Conservation (phyloP, 92 coral and sea anemone genomes). For the Bergia sp. region DNA sequence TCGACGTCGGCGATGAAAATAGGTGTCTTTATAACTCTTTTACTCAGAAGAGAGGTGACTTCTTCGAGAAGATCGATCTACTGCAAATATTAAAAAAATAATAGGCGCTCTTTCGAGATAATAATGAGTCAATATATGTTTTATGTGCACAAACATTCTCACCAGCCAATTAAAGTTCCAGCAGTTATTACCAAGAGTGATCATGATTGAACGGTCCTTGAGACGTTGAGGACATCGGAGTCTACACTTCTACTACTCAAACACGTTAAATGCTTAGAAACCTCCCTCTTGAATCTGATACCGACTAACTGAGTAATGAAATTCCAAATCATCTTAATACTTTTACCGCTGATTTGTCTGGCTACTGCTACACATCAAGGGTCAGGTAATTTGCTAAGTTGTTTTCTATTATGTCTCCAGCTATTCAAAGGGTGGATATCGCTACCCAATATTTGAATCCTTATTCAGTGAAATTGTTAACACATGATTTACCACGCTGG, state of each 20-base stretch:
- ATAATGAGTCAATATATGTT: no score
- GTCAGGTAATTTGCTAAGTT: not conserved
- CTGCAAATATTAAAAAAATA: no score
- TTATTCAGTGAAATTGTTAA: no score
- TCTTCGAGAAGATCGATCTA: no score
- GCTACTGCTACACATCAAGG: not conserved
- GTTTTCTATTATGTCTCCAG: no score
- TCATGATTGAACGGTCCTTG: not conserved
- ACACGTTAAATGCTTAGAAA: not conserved
- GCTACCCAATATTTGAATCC: not conserved
- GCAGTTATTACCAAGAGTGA: not conserved
- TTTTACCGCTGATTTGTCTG: not conserved
- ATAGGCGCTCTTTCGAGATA: not conserved
- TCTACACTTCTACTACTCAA: not conserved
- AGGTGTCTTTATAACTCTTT: not conserved
- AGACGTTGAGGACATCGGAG: not conserved
- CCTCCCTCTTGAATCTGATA: not conserved
- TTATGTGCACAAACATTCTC: not conserved
- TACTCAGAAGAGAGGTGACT: no score
- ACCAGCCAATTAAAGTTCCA: not conserved
- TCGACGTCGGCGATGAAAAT: not conserved
- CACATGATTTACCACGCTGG: no score
- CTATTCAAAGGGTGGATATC: no score
- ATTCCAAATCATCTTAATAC: not conserved
- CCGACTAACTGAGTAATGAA: not conserved